These are phyloP conservation scores for Drosophila borborema DNA, from an alignment of 2,888 invertebrate genomes.

Conservation along the genomic window DNA sequence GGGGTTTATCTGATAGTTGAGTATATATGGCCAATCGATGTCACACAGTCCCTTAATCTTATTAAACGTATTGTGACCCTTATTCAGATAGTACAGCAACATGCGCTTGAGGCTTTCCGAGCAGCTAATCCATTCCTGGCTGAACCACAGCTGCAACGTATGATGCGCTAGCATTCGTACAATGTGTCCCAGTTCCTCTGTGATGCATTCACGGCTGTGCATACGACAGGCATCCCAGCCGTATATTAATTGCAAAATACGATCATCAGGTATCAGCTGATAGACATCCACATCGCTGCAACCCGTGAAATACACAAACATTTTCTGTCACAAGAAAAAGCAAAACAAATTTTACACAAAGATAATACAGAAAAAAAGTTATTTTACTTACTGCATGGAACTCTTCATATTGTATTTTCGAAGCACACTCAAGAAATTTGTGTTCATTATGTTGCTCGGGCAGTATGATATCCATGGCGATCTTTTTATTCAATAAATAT, in stretches of 20 bases:
- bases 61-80: slow-evolving; percentile 48
- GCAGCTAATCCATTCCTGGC: slow-evolving; percentile 76
- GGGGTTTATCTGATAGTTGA: slow-evolving; percentile 65
- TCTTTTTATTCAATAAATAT: slow-evolving; percentile 3
- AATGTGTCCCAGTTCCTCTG: slow-evolving; percentile 55
- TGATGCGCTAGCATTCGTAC: slow-evolving; percentile 69
- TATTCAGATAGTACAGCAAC: slow-evolving; percentile 64
- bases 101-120: slow-evolving; percentile 50
- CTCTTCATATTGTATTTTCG: slow-evolving; percentile 76
- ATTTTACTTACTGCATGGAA: slow-evolving; percentile 70
- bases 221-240: slow-evolving; percentile 77
- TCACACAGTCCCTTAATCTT: slow-evolving; percentile 65
- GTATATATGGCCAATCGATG: slow-evolving; percentile 76
- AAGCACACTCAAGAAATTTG: slow-evolving; percentile 66
- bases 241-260: slow-evolving; percentile 70
- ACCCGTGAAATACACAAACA: slow-evolving; percentile 66
- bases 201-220: slow-evolving; percentile 40
- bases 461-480: slow-evolving; percentile 76
- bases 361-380: background rate
- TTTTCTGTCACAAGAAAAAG: slow-evolving; percentile 48
- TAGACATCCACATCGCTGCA: slow-evolving; percentile 77
- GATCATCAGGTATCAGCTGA: slow-evolving; percentile 72
- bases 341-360: background rate
- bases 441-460: slow-evolving; percentile 65
- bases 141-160: slow-evolving; percentile 78